phyloP scores from a whole-genome alignment of 1,140 invertebrate genomes.

The Pseudomyrmex pallidus region DNA sequence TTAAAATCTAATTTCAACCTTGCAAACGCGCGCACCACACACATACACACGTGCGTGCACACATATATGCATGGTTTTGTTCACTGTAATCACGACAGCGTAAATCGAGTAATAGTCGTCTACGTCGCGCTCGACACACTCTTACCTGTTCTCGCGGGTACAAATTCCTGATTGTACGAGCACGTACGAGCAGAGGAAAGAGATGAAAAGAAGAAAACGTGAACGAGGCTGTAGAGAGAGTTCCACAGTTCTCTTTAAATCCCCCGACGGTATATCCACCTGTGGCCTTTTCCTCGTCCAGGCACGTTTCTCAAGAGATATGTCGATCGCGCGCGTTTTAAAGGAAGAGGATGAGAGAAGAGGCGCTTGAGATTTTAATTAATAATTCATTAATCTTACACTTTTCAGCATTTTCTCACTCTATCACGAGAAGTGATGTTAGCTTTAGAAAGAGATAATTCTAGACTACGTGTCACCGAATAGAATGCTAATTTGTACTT shows the following conservation, averaged over 20 bases:
- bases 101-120: background rate
- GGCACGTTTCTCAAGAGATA: background rate
- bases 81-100: background rate
- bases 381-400: slow-evolving; percentile 16
- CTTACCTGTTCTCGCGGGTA: background rate
- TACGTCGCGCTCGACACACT: slow-evolving; percentile 4
- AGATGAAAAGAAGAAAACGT: background rate
- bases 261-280: slow-evolving; percentile 1
- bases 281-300: background rate
- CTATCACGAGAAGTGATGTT: background rate
- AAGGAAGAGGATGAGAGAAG: background rate
- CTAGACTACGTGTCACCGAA: background rate
- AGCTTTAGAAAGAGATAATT: background rate
- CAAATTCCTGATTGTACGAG: background rate
- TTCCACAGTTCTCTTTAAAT: background rate
- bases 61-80: background rate
- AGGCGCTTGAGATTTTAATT: slow-evolving; percentile 24
- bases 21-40: background rate
- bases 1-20: slow-evolving; percentile 45
- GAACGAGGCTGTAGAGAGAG: background rate
- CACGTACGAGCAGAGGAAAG: background rate
- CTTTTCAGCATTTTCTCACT: background rate
- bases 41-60: too few species aligned
- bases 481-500: background rate
- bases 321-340: background rate